These are phyloP conservation scores for Panthera uncia DNA, from an alignment of 2,113 vertebrate species.

Conservation along the genomic window DNA sequence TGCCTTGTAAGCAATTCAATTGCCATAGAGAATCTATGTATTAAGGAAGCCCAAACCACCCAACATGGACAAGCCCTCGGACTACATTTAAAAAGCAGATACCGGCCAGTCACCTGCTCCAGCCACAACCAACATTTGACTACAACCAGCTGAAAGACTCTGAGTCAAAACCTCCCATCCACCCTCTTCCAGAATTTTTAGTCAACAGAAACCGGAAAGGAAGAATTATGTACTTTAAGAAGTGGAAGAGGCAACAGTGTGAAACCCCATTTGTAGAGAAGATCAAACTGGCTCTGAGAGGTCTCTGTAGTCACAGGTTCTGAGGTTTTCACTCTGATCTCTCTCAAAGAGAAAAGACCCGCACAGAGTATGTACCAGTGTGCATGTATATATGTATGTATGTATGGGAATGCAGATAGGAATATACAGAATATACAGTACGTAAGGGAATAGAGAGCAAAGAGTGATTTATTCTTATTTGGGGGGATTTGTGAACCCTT, in stretches of 20 bases:
- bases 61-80: not conserved
- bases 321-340: not conserved
- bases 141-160: not conserved
- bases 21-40: not conserved
- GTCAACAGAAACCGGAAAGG: not conserved
- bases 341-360: not conserved
- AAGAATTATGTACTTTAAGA: not conserved
- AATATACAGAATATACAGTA: not conserved
- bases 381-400: too few species aligned
- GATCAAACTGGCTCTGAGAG: not conserved
- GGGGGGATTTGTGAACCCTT: not conserved
- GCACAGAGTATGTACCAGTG: not conserved
- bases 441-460: not conserved
- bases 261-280: not conserved
- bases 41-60: not conserved
- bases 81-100: not conserved
- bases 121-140: not conserved
- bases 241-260: not conserved
- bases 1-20: not conserved
- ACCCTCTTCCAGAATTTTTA: not conserved
- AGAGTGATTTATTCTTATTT: not conserved
- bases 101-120: too few species aligned
- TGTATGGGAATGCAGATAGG: not conserved
- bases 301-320: not conserved
- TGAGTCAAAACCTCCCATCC: not conserved